Percentiles rank a stretch among this genome's conserved stretches.
Evolutionary conservation across 1,140 invertebrate genomes (phyloP).

Genomic region (Drosophila kanapiae): DNA sequence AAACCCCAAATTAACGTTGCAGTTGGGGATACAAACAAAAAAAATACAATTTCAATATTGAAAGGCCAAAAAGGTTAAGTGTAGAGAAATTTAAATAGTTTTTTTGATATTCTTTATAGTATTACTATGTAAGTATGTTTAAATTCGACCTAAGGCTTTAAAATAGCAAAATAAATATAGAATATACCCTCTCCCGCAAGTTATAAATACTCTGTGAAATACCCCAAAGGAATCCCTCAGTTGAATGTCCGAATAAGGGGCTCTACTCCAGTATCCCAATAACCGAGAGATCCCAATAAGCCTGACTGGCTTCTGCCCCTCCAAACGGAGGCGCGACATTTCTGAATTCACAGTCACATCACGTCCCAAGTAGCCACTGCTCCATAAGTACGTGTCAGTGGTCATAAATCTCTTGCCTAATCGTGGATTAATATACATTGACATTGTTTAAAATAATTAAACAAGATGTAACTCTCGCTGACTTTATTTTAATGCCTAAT

Average conservation of each 20-base stretch:
- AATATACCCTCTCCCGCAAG: neutral
- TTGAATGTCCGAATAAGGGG: neutral
- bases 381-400: constrained; percentile 21
- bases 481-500: constrained; percentile 42
- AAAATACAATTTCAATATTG: neutral
- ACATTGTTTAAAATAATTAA: constrained; percentile 13
- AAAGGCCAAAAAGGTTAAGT: neutral
- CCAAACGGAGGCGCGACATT: constrained; percentile 17
- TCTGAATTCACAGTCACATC: constrained; percentile 44
- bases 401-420: constrained; percentile 41
- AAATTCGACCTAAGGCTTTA: too few species aligned
- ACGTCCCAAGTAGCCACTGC: constrained; percentile 46
- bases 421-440: constrained; percentile 4
- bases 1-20: neutral
- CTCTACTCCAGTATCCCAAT: constrained; percentile 32
- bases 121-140: neutral
- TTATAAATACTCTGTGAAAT: neutral
- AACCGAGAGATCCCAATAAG: constrained; percentile 11
- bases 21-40: too few species aligned
- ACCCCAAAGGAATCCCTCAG: neutral
- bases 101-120: neutral
- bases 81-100: neutral
- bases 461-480: constrained; percentile 26
- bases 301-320: neutral
- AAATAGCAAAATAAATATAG: neutral